Evolutionary conservation across 2,888 invertebrate species (phyloP).

Genomic region (Ormyrus rosae): DNA sequence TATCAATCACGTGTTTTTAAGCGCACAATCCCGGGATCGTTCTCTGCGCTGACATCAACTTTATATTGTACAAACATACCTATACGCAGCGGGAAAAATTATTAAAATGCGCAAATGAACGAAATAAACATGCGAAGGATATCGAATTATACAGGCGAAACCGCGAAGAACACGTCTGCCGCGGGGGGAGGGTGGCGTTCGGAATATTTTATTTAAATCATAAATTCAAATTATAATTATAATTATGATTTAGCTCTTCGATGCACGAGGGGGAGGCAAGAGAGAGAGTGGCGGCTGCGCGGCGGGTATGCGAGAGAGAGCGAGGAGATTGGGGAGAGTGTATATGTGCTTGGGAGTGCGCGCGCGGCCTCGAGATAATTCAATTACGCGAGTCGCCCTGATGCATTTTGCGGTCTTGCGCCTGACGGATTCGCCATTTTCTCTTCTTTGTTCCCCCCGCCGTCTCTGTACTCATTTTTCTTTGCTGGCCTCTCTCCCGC

Average conservation of each 20-base stretch:
- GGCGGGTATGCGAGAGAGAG: no score
- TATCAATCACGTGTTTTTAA: no score
- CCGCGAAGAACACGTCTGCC: constrained; percentile 7
- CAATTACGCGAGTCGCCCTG: constrained; percentile 51
- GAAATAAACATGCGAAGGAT: constrained; percentile 10
- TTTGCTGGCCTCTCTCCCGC: no score
- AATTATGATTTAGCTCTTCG: constrained; percentile 43
- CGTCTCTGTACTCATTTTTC: no score
- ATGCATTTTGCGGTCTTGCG: constrained; percentile 52
- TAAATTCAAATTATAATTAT: constrained; percentile 48
- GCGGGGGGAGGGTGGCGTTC: background rate
- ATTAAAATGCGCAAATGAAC: constrained; percentile 41
- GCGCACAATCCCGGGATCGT: background rate
- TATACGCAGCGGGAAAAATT: background rate
- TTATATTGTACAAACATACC: constrained; percentile 2
- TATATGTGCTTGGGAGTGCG: background rate
- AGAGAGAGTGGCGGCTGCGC: no score
- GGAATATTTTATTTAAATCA: constrained; percentile 50
- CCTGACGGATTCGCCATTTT: constrained; percentile 48
- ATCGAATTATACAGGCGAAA: constrained; percentile 24
- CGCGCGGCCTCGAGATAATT: constrained; percentile 46
- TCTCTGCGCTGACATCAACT: constrained; percentile 9
- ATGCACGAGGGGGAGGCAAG: background rate
- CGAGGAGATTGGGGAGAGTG: background rate
- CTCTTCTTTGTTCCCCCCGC: constrained; percentile 31